These are phyloP conservation scores for Scalopus aquaticus DNA, from an alignment of 2,113 vertebrate genomes.

Conservation along the genomic window DNA sequence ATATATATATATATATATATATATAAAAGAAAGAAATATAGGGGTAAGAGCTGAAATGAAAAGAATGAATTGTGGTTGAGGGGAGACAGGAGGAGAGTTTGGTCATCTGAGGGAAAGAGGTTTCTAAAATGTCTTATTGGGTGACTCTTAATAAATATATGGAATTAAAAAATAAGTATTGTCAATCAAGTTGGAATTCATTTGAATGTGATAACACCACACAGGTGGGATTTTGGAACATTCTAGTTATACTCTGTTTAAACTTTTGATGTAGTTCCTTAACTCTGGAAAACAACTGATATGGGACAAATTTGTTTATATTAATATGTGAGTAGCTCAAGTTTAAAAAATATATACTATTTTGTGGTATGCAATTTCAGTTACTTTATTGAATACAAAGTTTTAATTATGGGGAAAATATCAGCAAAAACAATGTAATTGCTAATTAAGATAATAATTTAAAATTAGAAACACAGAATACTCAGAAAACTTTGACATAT, in stretches of 20 bases:
- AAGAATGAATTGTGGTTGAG: neutral
- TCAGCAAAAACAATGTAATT: neutral
- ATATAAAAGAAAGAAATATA: neutral
- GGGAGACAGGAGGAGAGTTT: neutral
- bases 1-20: too few relatives aligned
- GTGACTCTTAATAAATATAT: neutral
- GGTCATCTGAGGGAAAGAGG: neutral
- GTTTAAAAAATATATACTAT: neutral
- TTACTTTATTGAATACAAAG: too few relatives aligned
- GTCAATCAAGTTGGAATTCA: neutral
- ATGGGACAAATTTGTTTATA: neutral
- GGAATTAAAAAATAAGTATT: neutral
- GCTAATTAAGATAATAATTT: conserved; percentile 32
- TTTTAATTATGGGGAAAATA: too few relatives aligned
- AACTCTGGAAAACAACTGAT: neutral
- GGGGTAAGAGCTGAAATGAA: neutral
- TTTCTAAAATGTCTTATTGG: neutral
- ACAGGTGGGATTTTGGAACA: neutral
- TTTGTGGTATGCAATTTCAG: too few relatives aligned
- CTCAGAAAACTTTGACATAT: neutral
- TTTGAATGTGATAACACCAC: neutral
- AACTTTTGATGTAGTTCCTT: neutral
- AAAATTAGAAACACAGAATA: neutral
- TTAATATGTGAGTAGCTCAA: neutral
- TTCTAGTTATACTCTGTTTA: neutral